Evolutionary conservation across 2,888 invertebrate species (phyloP).

Genomic region (Heteromyza rotundicornis): DNA sequence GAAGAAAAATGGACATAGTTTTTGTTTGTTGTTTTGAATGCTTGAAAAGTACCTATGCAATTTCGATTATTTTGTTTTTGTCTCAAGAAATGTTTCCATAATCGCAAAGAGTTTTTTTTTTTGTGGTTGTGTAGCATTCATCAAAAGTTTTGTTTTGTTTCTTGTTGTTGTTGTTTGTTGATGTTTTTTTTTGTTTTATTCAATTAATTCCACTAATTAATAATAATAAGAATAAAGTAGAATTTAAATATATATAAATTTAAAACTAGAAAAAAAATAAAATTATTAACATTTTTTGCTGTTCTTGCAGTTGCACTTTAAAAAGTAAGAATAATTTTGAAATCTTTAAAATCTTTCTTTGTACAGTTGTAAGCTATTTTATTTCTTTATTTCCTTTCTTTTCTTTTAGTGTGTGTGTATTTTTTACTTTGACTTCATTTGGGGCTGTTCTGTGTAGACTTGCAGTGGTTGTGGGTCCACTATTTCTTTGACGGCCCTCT

Average conservation of each 20-base stretch:
- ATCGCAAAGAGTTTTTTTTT: not conserved
- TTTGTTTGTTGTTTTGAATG: not conserved
- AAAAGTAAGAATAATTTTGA: not conserved
- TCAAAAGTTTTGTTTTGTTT: no score
- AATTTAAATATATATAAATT: not conserved
- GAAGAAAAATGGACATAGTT: not conserved
- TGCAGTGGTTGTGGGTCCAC: no score
- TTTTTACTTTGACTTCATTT: not conserved
- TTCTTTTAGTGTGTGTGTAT: not conserved
- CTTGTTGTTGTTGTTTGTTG: no score
- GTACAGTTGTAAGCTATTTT: not conserved
- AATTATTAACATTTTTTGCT: slow-evolving; percentile 4
- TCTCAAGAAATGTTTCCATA: not conserved
- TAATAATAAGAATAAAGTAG: slow-evolving; percentile 1
- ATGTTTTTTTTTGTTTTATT: no score
- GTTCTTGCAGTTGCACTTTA: slow-evolving; percentile 2
- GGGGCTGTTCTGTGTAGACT: not conserved
- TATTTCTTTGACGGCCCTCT: no score
- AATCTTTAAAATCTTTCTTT: not conserved
- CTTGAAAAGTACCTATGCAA: no score
- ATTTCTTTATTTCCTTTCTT: not conserved
- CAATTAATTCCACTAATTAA: not conserved
- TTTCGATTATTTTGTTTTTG: not conserved
- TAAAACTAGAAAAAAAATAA: not conserved
- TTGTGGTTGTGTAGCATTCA: not conserved